Evolutionary conservation across 2,888 invertebrate species (phyloP).

Genomic region (Agrochola macilenta): DNA sequence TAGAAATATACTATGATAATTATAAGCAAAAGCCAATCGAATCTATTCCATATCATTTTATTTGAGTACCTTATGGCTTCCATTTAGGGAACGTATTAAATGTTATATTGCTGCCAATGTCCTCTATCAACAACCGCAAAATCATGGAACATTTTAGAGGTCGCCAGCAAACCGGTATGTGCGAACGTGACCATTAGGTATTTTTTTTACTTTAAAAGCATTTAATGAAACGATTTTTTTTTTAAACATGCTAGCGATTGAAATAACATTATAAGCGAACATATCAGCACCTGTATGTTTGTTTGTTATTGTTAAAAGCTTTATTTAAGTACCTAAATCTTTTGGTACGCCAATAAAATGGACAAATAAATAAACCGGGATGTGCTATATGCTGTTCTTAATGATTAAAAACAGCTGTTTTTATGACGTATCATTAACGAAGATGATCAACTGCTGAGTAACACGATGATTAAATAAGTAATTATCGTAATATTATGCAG

Average conservation of each 20-base stretch:
- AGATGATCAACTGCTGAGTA: slow-evolving; percentile 14
- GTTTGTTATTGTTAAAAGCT: not conserved
- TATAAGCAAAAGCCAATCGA: not conserved
- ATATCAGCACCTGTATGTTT: not conserved
- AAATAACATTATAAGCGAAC: not conserved
- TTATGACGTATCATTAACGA: slow-evolving; percentile 22
- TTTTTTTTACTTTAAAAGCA: not conserved
- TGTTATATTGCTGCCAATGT: not conserved
- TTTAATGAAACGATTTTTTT: not conserved
- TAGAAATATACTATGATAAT: not conserved
- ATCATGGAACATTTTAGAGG: slow-evolving; percentile 44
- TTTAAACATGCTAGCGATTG: not conserved
- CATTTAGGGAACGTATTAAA: not conserved
- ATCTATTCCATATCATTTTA: not conserved
- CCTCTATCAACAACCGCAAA: slow-evolving; percentile 17
- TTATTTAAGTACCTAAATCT: not conserved
- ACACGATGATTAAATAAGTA: slow-evolving; percentile 35
- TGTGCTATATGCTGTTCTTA: not conserved
- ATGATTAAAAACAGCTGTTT: slow-evolving; percentile 3
- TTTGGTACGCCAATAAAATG: not conserved
- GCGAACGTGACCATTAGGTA: not conserved
- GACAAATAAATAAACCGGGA: slow-evolving; percentile 6
- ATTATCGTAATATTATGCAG: slow-evolving; percentile 32
- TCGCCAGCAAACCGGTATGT: slow-evolving; percentile 42
- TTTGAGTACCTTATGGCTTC: not conserved